Evolutionary conservation across 2,113 vertebrate genomes (phyloP).

Genomic region (Pampusana beccarii): DNA sequence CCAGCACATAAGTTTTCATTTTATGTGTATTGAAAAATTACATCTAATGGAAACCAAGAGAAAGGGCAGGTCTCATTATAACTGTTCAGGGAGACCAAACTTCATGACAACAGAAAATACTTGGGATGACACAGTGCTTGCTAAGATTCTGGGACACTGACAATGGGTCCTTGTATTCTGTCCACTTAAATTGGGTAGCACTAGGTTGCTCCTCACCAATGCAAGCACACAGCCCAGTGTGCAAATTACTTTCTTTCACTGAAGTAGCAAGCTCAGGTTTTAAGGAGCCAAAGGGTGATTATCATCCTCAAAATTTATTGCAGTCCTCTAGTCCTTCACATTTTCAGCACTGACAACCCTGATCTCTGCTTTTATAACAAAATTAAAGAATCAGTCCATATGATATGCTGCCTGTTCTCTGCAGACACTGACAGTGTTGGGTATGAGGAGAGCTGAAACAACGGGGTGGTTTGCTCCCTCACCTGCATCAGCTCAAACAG

Average conservation of each 20-base stretch:
- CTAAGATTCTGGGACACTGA: not conserved
- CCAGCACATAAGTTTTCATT: not conserved
- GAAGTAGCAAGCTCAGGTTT: not conserved
- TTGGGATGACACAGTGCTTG: not conserved
- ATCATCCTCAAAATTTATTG: not conserved
- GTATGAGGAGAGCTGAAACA: not conserved
- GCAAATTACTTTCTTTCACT: not conserved
- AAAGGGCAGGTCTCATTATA: not conserved
- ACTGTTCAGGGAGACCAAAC: not conserved
- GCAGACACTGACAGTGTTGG: not conserved
- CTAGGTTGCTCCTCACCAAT: not conserved
- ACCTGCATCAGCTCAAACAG: fast-evolving
- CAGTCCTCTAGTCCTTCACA: not conserved
- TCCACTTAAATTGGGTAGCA: not conserved
- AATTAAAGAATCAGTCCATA: not conserved
- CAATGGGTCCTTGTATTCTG: not conserved
- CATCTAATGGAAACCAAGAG: not conserved
- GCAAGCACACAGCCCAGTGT: fast-evolving
- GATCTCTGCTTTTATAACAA: not conserved
- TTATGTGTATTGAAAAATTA: not conserved
- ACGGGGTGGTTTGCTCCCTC: not conserved
- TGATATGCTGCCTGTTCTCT: not conserved
- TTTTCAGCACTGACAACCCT: not conserved
- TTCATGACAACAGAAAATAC: not conserved
- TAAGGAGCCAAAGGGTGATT: not conserved